Evolutionary conservation across 2,797 vertebrate genomes (phyloP), one percentile per base, ranked within the genome.

Genomic region (Pteropus rufus): DNA sequence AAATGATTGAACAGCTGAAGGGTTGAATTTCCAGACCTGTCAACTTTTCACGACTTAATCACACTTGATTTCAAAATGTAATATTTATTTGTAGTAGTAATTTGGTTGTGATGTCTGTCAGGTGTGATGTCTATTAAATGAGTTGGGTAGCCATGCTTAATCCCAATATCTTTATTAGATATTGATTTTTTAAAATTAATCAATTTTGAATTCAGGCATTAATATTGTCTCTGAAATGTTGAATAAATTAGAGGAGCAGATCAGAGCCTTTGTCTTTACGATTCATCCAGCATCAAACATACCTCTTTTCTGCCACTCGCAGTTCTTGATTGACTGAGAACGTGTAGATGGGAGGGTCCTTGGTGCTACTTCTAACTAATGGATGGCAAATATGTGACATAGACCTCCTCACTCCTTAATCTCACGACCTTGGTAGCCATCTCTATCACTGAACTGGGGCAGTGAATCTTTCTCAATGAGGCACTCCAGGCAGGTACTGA

Each of bases 221-320:
- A 89, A 34, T 75, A 36, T 58, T 76, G 34, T 93, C 67, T 92
- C 26, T 67, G 70, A 96, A 94, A 75, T 88, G 39, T 60, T 41
- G 41, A 92, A 9, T 89, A 49, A 65, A 31, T 77, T 79, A 77
- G 19, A 90, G 80, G 24, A 24, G 11, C 64, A 86, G 79, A 60
- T 84, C 18, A 60, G 70, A 73, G 41, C 44, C 18, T 86, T 54
- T 46, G 8, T 77, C 14, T 84, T n/a, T 69, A 10, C 16, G n/a
- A 19, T 49, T 80, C 41, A 3, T 29, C 6, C 29, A 65, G n/a
- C 19, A 36, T 88, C 46, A 58, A 16, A 60, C 0, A 0, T 54
- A 44, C 31, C 54, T 58, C n/a, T 92, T 60, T 89, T 75, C 58
- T 87, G 14, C 16, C 49, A 3, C n/a, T 31, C 26, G 12, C 7